Evolutionary conservation across 2,797 vertebrate species (phyloP), one percentile per base, ranked within the genome.

Genomic region (Dallia pectoralis): DNA sequence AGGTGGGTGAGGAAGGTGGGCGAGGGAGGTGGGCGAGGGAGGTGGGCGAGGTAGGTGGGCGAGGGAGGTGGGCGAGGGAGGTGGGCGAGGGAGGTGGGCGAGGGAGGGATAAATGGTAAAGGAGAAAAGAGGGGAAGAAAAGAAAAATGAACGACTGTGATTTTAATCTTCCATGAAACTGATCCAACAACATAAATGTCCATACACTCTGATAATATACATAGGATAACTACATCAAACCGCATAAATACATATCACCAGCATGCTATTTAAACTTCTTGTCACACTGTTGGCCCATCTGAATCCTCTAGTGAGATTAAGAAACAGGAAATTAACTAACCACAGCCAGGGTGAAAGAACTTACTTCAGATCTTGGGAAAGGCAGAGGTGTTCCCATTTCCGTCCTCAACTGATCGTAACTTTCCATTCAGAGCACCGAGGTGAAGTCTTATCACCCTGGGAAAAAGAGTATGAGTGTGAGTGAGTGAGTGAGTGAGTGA

Each of bases 341-440:
- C 69, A 70, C 48, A 59, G 47, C 44, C 19, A 59, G 64, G 27
- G 19, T 8, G 8, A 59, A 65, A 32, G 59, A 67, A 56, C n/a
- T 30, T 70, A 67, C 19, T 25, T 70, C 63, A 77, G 16, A 76
- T 72, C 73, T 74, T 88, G 80, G 80, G 80, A 87, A 86, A 85
- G 69, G 82, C 79, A 82, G 85, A 85, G 85, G 80, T 83, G 80
- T 81, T 82, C 40, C 56, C 67, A 49, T 81, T 82, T 40, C 56
- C 67, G 49, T 77, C 61, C 72, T 75, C 69, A 74, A 25, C 65
- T 70, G 32, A 74, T 53, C 49, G 33, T 64, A 51, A 51, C 51
- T 73, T 81, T 74, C 72, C 75, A 76, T 49, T 49, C 59, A 32
- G 51, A 61, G 27, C 36, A 76, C 48, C 59, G 64, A 77, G 16